Percentiles rank a stretch among this genome's conserved stretches.
Conservation (phyloP, 2,888 invertebrate species). For the Apamea epomidion region DNA sequence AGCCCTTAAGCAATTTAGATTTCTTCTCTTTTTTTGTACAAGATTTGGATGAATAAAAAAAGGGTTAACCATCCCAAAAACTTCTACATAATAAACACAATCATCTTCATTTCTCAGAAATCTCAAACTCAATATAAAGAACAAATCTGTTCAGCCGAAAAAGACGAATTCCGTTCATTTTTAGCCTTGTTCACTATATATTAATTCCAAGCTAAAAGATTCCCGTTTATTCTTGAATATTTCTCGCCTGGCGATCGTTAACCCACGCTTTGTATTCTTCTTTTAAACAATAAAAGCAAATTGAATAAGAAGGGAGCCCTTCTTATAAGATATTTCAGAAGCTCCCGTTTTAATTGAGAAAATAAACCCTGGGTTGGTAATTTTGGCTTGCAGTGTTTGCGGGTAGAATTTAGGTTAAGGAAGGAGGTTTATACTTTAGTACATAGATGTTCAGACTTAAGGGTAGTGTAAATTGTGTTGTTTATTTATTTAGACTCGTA, state of each 20-base stretch:
- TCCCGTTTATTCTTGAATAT: conserved; percentile 72
- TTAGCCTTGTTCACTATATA: conserved; percentile 76
- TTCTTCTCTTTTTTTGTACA: background rate
- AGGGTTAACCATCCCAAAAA: conserved; percentile 1
- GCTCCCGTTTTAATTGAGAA: conserved; percentile 75
- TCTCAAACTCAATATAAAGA: conserved; percentile 65
- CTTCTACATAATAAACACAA: conserved; percentile 20
- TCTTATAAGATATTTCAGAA: conserved; percentile 72
- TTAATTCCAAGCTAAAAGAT: conserved; percentile 76
- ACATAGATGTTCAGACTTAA: conserved; percentile 40
- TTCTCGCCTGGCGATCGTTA: conserved; percentile 71
- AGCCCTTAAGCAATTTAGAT: background rate
- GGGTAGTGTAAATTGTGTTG: conserved; percentile 5
- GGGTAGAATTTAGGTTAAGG: conserved; percentile 48
- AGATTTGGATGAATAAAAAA: background rate
- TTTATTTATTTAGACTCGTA: background rate
- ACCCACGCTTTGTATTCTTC: conserved; percentile 77
- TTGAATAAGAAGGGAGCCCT: conserved; percentile 77
- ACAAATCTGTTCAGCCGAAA: conserved; percentile 65
- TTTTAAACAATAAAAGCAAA: conserved; percentile 82
- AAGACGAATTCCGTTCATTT: conserved; percentile 71
- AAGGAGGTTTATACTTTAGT: conserved; percentile 34
- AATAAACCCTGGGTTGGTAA: conserved; percentile 68
- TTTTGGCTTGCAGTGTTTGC: conserved; percentile 63
- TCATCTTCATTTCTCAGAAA: conserved; percentile 59